phyloP scores from a whole-genome alignment of 2,888 invertebrate genomes.

The Ennomos quercinarius region DNA sequence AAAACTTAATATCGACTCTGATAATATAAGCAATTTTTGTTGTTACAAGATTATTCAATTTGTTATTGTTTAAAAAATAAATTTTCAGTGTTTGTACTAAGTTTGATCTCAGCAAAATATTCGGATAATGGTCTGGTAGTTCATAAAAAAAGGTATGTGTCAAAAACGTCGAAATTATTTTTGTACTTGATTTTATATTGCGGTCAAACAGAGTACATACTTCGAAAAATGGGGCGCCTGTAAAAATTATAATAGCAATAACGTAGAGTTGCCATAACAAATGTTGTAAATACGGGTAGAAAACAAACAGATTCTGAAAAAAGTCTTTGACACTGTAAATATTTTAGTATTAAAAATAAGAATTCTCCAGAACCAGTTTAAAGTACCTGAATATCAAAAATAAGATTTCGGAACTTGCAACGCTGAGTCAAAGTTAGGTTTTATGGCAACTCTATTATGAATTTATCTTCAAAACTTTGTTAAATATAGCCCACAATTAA shows the following conservation, averaged over 20 bases:
- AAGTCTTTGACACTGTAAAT: slow-evolving; percentile 20
- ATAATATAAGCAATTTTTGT: slow-evolving; percentile 33
- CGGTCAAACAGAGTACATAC: slow-evolving; percentile 30
- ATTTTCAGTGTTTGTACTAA: slow-evolving; percentile 37
- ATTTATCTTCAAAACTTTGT: slow-evolving; percentile 9
- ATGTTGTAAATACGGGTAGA: slow-evolving; percentile 30
- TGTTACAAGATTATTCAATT: slow-evolving; percentile 34
- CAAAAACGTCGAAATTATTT: slow-evolving; percentile 35
- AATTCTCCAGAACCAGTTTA: slow-evolving; percentile 22
- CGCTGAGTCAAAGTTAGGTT: slow-evolving; percentile 13
- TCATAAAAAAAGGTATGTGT: slow-evolving; percentile 32
- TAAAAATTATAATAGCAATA: slow-evolving; percentile 28
- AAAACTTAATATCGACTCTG: slow-evolving; percentile 18
- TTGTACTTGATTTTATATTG: slow-evolving; percentile 28
- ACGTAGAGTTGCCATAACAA: slow-evolving; percentile 44
- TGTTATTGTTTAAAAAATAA: slow-evolving; percentile 36
- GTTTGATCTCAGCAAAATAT: slow-evolving; percentile 46
- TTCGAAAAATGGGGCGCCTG: slow-evolving; percentile 13
- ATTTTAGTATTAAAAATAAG: slow-evolving; percentile 22
- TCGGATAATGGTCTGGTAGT: slow-evolving; percentile 38
- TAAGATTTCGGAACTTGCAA: slow-evolving; percentile 25
- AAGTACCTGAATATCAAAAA: slow-evolving; percentile 31
- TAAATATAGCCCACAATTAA: slow-evolving; percentile 1
- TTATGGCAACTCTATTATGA: slow-evolving; percentile 32
- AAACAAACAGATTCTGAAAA: slow-evolving; percentile 12